These are phyloP conservation scores for Percina caprodes DNA, from an alignment of 2,113 vertebrate species.

Conservation along the genomic window DNA sequence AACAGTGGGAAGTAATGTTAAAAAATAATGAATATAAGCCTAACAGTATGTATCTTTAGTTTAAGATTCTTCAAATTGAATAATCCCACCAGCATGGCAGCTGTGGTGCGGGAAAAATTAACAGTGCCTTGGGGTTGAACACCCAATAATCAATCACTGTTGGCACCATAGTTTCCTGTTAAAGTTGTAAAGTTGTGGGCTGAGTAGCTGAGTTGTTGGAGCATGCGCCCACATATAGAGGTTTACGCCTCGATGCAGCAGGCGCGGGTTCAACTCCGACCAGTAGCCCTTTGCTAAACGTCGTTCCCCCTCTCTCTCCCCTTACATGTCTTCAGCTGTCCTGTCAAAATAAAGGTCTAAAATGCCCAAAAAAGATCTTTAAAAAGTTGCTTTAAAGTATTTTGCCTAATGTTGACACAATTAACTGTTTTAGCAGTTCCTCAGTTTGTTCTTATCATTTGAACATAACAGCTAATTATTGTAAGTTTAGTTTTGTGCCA, in stretches of 20 bases:
- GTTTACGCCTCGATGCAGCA: too few relatives aligned
- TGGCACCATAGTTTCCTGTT: neutral
- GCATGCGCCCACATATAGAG: too few relatives aligned
- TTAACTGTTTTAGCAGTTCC: neutral
- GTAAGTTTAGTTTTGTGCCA: neutral
- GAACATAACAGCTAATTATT: neutral
- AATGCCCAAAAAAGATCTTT: too few relatives aligned
- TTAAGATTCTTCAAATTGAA: neutral
- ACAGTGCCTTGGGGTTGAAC: too few relatives aligned
- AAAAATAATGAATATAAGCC: neutral
- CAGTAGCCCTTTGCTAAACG: too few relatives aligned
- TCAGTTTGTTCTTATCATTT: neutral
- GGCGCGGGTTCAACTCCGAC: too few relatives aligned
- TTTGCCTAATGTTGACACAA: neutral
- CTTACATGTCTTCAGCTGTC: too few relatives aligned
- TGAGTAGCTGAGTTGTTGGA: too few relatives aligned
- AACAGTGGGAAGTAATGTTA: too few relatives aligned
- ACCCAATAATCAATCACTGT: conserved; percentile 5
- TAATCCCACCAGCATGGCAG: neutral
- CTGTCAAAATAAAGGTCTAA: too few relatives aligned
- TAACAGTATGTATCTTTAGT: neutral
- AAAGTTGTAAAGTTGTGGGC: neutral
- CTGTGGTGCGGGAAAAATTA: neutral
- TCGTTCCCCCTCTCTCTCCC: too few relatives aligned
- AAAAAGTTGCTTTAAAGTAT: neutral